Conservation (phyloP, 2,113 vertebrate species). For the Periophthalmus modestus region DNA sequence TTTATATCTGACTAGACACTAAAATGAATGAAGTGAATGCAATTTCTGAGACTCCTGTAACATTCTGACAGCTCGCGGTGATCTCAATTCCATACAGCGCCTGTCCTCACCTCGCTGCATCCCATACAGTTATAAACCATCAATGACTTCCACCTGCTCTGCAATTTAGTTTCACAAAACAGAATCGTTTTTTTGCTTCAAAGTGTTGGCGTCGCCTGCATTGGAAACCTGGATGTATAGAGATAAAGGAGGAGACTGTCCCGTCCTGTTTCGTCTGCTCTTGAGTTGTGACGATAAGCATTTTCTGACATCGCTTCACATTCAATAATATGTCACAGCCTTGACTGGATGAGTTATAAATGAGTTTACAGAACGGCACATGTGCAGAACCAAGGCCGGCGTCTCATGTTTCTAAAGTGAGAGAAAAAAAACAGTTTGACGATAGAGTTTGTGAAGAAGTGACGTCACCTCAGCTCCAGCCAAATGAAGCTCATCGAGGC, state of each 20-base stretch:
- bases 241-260: slow-evolving; percentile 45
- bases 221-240: slow-evolving; percentile 7
- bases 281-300: slow-evolving; percentile 57
- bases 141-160: slow-evolving; percentile 10
- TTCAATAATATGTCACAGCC: slow-evolving; percentile 69
- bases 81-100: slow-evolving; percentile 30
- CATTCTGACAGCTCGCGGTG: slow-evolving; percentile 31
- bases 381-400: not conserved
- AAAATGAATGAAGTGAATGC: slow-evolving; percentile 31
- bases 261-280: slow-evolving; percentile 45
- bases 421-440: too few species aligned
- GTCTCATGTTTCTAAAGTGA: not conserved
- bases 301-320: slow-evolving; percentile 69
- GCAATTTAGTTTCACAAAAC: slow-evolving; percentile 32
- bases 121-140: slow-evolving; percentile 37
- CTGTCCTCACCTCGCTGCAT: slow-evolving; percentile 25
- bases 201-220: not conserved
- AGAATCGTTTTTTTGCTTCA: slow-evolving; percentile 4
- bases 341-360: slow-evolving; percentile 72
- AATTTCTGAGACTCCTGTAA: slow-evolving; percentile 29
- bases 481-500: too few species aligned
- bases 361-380: slow-evolving; percentile 50
- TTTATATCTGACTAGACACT: slow-evolving; percentile 37
- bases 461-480: too few species aligned
- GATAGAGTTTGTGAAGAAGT: not conserved